Percentiles rank a stretch among this genome's conserved stretches.
Evolutionary conservation across 2,888 invertebrate genomes (phyloP).

Genomic region (Euplagia quadripunctaria): DNA sequence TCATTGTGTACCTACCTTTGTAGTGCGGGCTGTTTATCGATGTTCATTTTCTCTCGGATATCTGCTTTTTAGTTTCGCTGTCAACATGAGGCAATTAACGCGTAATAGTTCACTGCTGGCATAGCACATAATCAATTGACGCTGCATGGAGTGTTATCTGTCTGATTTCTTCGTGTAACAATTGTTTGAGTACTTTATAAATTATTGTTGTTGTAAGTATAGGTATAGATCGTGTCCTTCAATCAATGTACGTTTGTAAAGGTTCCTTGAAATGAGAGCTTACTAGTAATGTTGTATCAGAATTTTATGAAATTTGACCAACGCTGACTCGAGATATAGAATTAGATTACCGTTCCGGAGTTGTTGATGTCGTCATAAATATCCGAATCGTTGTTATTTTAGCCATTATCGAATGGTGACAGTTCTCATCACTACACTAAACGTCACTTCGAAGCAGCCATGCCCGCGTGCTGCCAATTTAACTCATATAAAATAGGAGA

Average conservation of each 20-base stretch:
- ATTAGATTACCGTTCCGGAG: not conserved
- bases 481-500: constrained; percentile 64
- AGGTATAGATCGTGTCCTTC: not conserved
- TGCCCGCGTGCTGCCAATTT: constrained; percentile 58
- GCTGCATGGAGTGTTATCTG: not conserved
- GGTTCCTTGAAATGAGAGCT: not conserved
- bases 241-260: not conserved
- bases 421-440: constrained; percentile 38
- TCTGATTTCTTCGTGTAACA: not conserved
- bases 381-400: not conserved
- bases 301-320: not conserved
- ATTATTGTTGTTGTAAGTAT: not conserved
- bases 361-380: not conserved
- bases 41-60: constrained; percentile 28
- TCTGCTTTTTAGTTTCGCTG: constrained; percentile 13
- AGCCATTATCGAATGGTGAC: constrained; percentile 19
- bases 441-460: constrained; percentile 40
- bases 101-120: not conserved
- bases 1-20: constrained; percentile 43
- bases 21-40: constrained; percentile 40
- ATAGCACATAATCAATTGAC: not conserved
- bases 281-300: not conserved
- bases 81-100: constrained; percentile 7
- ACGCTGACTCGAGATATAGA: not conserved
- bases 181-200: not conserved